Evolutionary conservation across 53 echinoderm and acorn worm genomes (phyloP), one percentile per base, ranked within the genome.

Genomic region (Hippasteria phrygiana): DNA sequence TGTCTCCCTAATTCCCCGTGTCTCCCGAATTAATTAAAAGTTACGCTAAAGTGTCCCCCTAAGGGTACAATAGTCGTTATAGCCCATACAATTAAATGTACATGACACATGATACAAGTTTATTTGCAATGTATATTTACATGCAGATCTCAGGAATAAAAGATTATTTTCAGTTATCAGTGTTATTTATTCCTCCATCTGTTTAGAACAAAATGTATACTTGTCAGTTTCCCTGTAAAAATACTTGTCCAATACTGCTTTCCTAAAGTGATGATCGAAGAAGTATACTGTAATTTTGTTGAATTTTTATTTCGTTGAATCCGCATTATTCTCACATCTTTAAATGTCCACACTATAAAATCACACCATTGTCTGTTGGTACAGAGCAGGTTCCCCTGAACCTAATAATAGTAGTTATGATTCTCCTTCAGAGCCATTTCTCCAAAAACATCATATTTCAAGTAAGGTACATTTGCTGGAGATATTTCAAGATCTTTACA

Each of bases 261-360:
- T 75, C 48, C 48, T 48, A 75, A 75, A 75, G 33, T 75, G 33
- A 75, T 75, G 75, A 75, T 75, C 75, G 13, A 75, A 75, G 75
- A 75, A 75, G 28, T n/a, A n/a, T 75, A 47, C 75, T 75, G 45
- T 31, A 75, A 16, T 74, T 74, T 74, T 8, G 47, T 75, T 47
- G 26, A 75, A 45, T 14, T 29, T 7, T 75, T 32, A 75, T 75
- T 47, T 43, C 48, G 45, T 46, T 75, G 48, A 36, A 75, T 75
- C 22, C 75, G 45, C 46, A 75, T 75, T 75, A 75, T 47, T 43
- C 48, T 45, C 29, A 48, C 17, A 75, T 75, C 48, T 75, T 48
- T 75, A 45, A 75, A 46, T 75, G 75, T 75, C 75, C 75, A 75
- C 75, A 75, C 75, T 46, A 48, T 47, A 48, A 75, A 75, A 47